Base-by-base conservation (phyloP, 2,888 invertebrate species). In the Leptopilina drosophilae region DNA sequence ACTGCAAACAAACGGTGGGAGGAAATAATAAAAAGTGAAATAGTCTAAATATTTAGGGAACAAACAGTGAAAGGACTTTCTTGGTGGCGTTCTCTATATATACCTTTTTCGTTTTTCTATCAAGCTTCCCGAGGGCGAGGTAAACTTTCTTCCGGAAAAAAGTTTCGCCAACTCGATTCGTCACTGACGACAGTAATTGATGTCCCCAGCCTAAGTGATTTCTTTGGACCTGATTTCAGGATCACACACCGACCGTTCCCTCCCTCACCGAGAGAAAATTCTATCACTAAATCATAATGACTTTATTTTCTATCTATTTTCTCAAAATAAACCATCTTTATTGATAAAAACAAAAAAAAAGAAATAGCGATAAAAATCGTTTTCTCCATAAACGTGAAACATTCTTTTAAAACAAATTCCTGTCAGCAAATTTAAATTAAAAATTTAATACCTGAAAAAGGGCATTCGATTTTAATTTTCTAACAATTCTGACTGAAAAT, bases 1-100 rank as follows among this genome's bases (percentile, higher is more conserved):
- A 7, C 8, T 42, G 8, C 42, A 42, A 8, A 8, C 7, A 42
- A 8, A 8, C 8, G 42, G 42, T 42, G 42, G 5, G 42, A 42
- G 42, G 1, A 33, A 33, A 33, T 33, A 33, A 33, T 33, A 33
- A 82, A 82, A 67, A 77, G 78, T 80, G 76, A 82, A 85, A 83
- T 84, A 84, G 80, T 80, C 75, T 86, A 81, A 86, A 86, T 86
- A 85, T 85, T 86, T 86, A 83, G 81, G 78, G 76, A 82, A 84
- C 81, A 84, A 83, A 82, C 79, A 75, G n/a, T 66, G 73, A 56
- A 53, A 40, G 64, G 64, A 78, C 77, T 81, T 67, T 75, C 8
- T 42, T 65, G 69, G 20, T 46, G 64, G 56, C 65, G 8, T 73
- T 62, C 75, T 49, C n/a, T 59, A 59, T 20, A 20, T 20, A 20